Evolutionary conservation across 2,113 vertebrate species (phyloP).

Genomic region (Thamnaconus septentrionalis): DNA sequence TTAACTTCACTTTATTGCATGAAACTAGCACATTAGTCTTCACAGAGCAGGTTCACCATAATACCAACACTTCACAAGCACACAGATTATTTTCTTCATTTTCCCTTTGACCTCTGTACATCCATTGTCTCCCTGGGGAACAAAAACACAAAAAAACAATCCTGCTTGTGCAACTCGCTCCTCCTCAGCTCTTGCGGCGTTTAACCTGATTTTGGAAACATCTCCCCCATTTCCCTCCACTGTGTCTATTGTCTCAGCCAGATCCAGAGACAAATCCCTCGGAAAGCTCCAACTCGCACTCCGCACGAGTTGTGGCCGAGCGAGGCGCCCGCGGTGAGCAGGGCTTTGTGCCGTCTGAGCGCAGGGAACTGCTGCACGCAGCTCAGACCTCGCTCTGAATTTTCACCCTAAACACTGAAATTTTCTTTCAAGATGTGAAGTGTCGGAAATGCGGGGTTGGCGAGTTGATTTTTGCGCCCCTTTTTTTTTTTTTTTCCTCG

Average conservation of each 20-base stretch:
- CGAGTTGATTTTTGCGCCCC: slow-evolving; percentile 68
- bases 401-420: slow-evolving; percentile 68
- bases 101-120: too few species aligned
- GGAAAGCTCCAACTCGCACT: slow-evolving; percentile 44
- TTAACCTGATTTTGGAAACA: slow-evolving; percentile 38
- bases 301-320: slow-evolving; percentile 46
- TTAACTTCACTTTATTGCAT: too few species aligned
- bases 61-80: too few species aligned
- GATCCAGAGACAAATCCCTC: slow-evolving; percentile 62
- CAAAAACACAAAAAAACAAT: too few species aligned
- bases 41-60: too few species aligned
- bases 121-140: too few species aligned
- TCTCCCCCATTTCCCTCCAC: slow-evolving; percentile 46
- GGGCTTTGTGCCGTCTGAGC: slow-evolving; percentile 66
- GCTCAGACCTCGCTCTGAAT: slow-evolving; percentile 67
- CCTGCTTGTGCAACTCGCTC: too few species aligned
- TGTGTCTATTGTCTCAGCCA: slow-evolving; percentile 44
- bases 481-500: slow-evolving; percentile 64
- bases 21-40: too few species aligned
- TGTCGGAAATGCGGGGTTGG: slow-evolving; percentile 67
- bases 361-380: slow-evolving; percentile 56
- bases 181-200: too few species aligned
- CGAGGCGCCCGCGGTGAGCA: slow-evolving; percentile 54
- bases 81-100: too few species aligned
- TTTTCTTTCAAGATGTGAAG: slow-evolving; percentile 69